Conservation (phyloP, 1,140 invertebrate species). For the Arion vulgaris region DNA sequence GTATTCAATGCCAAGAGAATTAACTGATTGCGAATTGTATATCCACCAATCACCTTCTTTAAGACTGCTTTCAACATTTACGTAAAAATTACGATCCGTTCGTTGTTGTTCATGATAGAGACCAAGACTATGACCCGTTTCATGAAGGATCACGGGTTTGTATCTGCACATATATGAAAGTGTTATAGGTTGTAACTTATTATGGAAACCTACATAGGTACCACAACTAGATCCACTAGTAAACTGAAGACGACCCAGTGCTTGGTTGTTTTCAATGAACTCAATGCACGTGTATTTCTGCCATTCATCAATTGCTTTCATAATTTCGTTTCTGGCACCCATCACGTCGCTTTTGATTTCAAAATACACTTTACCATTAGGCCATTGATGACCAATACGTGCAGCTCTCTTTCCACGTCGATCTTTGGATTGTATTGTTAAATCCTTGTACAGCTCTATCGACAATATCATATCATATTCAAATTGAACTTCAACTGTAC, state of each 20-base stretch:
- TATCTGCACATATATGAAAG: conserved; percentile 15
- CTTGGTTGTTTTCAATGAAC: background rate
- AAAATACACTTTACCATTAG: too few relatives aligned
- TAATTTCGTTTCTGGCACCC: too few relatives aligned
- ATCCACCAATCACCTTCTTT: too few relatives aligned
- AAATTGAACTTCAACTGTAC: too few relatives aligned
- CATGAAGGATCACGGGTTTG: conserved; percentile 58
- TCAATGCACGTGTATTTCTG: background rate
- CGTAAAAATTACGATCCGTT: conserved; percentile 70
- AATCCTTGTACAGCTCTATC: too few relatives aligned
- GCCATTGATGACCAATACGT: too few relatives aligned
- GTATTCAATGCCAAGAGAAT: conserved; percentile 91
- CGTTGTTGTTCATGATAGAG: conserved; percentile 75
- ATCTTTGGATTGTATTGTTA: too few relatives aligned
- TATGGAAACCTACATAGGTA: background rate
- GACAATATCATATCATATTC: too few relatives aligned
- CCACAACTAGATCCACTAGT: background rate
- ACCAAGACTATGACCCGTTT: conserved; percentile 75
- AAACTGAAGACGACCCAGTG: background rate
- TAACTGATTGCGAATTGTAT: too few relatives aligned
- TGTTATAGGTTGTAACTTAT: background rate
- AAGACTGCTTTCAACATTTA: too few relatives aligned
- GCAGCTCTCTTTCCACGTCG: too few relatives aligned
- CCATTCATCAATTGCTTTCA: background rate
- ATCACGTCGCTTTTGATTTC: too few relatives aligned